Evolutionary conservation across 2,888 invertebrate species (phyloP).

Genomic region (Masnerella sp.): DNA sequence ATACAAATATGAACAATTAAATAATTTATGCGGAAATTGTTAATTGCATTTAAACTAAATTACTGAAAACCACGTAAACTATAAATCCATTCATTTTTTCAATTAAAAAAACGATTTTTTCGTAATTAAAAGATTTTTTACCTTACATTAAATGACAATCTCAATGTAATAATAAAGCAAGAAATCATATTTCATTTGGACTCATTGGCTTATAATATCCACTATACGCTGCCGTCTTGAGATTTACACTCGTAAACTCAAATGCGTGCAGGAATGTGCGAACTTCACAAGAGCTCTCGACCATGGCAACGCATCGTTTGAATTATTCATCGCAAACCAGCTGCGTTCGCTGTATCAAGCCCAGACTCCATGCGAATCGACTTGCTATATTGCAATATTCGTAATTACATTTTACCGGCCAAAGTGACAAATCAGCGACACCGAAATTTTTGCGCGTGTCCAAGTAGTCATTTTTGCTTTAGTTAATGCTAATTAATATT

Average conservation of each 20-base stretch:
- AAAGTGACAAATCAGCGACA: slow-evolving; percentile 48
- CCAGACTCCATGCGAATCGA: slow-evolving; percentile 43
- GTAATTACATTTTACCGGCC: slow-evolving; percentile 55
- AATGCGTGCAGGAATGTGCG: slow-evolving; percentile 75
- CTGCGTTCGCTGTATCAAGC: slow-evolving; percentile 55
- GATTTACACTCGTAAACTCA: slow-evolving; percentile 69
- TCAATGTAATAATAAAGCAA: slow-evolving; percentile 69
- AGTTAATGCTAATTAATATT: slow-evolving; percentile 1
- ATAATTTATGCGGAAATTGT: no score
- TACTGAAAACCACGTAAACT: no score
- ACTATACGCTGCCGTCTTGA: slow-evolving; percentile 53
- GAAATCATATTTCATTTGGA: slow-evolving; percentile 70
- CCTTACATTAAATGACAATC: slow-evolving; percentile 64
- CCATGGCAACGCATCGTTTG: slow-evolving; percentile 62
- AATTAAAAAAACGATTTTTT: no score
- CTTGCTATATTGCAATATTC: slow-evolving; percentile 52
- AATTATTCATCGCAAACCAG: slow-evolving; percentile 62
- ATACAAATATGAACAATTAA: no score
- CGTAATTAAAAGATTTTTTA: no score
- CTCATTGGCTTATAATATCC: slow-evolving; percentile 71
- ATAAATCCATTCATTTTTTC: no score
- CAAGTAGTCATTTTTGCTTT: slow-evolving; percentile 67
- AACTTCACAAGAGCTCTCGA: slow-evolving; percentile 65
- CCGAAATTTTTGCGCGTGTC: slow-evolving; percentile 40
- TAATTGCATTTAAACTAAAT: no score